Base-by-base conservation (phyloP, 1,140 invertebrate genomes). In the Thalassaphorura encarpata region DNA sequence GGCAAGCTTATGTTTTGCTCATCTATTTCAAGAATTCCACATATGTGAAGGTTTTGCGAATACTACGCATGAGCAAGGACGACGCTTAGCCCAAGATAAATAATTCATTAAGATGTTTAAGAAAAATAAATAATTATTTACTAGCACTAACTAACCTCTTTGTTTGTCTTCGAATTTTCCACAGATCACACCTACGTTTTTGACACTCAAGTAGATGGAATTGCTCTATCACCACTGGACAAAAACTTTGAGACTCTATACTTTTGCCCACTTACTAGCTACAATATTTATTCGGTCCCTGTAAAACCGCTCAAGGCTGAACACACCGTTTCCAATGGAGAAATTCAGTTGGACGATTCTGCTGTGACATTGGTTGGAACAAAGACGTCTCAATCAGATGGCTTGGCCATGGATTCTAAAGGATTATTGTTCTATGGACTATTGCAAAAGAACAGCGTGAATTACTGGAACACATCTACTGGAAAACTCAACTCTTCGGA, bases 251-350 rank as follows among this genome's bases (percentile, higher is more conserved):
- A 46, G 70, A 39, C 70, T 6, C 60, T 89, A 0, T 89, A 86
- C 67, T 89, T 81, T 72, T 85, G 88, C 68, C 85, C 87, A 0
- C 70, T 89, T 52, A 85, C 85, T n/a, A 87, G 84, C 4, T 80
- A 87, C 70, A 78, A 84, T 76, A 55, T 89, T 1, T 89, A 83
- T n/a, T n/a, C n/a, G n/a, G n/a, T n/a, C n/a, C n/a, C n/a, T n/a
- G n/a, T n/a, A n/a, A n/a, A n/a, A n/a, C n/a, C n/a, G n/a, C n/a
- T n/a, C n/a, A n/a, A n/a, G n/a, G n/a, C n/a, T n/a, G n/a, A 42
- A 42, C 5, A 6, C 6, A 19, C 41, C 21, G 41, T 13, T 19
- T 42, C 41, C 41, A 19, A 8, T 19, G 41, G 41, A 5, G 13
- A 42, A 13, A 18, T 8, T 19, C 24, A 24, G 24, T 19, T 48